phyloP scores from a whole-genome alignment of 2,888 invertebrate genomes.

The Drosophila suboccidentalis region DNA sequence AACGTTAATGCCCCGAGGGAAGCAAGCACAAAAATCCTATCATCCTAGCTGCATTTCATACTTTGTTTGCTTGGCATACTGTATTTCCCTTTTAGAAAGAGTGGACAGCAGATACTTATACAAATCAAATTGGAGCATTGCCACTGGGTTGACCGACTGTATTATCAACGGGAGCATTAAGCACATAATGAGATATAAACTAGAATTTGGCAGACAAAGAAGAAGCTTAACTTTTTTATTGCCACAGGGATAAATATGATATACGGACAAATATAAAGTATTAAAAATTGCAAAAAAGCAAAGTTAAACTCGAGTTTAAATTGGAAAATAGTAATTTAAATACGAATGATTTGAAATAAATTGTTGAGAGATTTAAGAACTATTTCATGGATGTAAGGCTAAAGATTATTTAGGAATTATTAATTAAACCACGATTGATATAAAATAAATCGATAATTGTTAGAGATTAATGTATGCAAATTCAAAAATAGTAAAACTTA shows the following conservation, averaged over 20 bases:
- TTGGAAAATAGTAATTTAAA: too few species aligned
- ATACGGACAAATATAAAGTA: background rate
- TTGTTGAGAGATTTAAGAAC: too few species aligned
- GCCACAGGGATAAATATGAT: constrained; percentile 1
- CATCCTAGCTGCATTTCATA: constrained; percentile 21
- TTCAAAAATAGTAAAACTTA: too few species aligned
- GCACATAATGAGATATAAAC: constrained; percentile 3
- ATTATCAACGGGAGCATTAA: constrained; percentile 22
- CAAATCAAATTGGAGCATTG: constrained; percentile 19
- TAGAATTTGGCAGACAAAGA: background rate
- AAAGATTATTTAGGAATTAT: too few species aligned
- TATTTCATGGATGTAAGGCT: too few species aligned
- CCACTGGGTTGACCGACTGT: background rate
- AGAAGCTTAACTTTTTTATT: constrained; percentile 1
- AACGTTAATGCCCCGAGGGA: constrained; percentile 36
- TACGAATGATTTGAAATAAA: too few species aligned
- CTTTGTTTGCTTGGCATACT: constrained; percentile 22
- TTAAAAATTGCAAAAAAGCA: background rate
- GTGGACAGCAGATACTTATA: constrained; percentile 9
- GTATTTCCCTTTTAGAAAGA: constrained; percentile 14
- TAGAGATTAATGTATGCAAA: too few species aligned
- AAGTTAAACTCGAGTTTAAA: background rate
- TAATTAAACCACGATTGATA: too few species aligned
- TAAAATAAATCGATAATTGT: too few species aligned
- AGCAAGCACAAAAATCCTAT: constrained; percentile 10